Base-by-base conservation (phyloP, 2,888 invertebrate species). In the Drosophila neoperkinsi region DNA sequence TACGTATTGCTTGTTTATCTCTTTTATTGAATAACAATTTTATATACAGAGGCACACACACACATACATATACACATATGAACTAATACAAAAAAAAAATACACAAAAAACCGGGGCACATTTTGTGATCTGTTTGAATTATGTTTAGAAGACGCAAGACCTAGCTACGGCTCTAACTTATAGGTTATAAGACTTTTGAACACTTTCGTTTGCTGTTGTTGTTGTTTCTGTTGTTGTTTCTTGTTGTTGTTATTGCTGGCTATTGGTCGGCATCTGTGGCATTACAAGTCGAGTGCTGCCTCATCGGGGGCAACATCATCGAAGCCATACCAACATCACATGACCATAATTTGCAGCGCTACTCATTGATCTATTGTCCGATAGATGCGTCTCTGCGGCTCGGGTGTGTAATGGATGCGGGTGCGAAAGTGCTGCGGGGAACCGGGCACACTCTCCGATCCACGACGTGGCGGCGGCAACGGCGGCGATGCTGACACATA, bases 391-490 rank as follows among this genome's bases (percentile, higher is more conserved):
- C 95, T 90, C 84, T 95, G 95, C 55, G 95, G 94, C 90, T 95
- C 95, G 28, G 95, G 95, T 50, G 95, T 95, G 82, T 95, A 95
- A 81, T 94, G 94, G 73, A 95, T 94, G 74, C 95, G 94, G 21
- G 96, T 94, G 74, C 95, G 94, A 66, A 95, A 94, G 88, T 96
- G 95, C 80, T 93, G 96, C 21, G 96, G 96, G 60, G 96, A 96
- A 52, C 96, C 96, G 30, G 96, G 96, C 65, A 96, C 96, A 90
- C 96, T 96, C 92, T 96, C 96, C 3, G 96, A 96, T 30, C 96
- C 94, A 71, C 95, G 94, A 68, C 96, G 87, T 51, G 93, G 93
- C 52, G 93, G 93, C 49, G 93, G 93, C 78, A 93, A 75, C 28
- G 94, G 93, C 13, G 93, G 93, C 49, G 94, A 94, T 75, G 94